Percentiles rank a stretch among this genome's conserved stretches.
These are phyloP conservation scores for Spilogale gracilis DNA, from an alignment of 2,113 vertebrate species.

Conservation along the genomic window DNA sequence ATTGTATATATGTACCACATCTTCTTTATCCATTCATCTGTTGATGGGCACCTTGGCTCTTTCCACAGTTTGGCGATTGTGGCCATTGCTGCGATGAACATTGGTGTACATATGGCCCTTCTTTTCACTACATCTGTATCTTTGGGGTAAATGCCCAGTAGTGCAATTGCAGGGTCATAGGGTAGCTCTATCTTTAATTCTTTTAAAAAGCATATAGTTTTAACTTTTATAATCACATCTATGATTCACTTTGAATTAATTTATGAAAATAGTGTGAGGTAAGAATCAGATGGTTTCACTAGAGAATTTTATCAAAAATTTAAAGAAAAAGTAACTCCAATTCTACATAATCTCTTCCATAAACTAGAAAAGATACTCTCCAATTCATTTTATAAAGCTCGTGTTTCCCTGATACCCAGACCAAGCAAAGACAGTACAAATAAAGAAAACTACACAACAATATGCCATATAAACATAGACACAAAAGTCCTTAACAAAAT, in stretches of 20 bases:
- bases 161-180: too few relatives aligned
- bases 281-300: neutral
- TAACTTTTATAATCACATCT: neutral
- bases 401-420: neutral
- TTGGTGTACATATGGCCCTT: too few relatives aligned
- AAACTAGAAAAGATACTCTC: neutral
- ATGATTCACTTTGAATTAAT: slow-evolving; percentile 25
- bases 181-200: too few relatives aligned
- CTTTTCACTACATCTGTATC: too few relatives aligned
- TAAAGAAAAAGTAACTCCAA: neutral
- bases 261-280: neutral
- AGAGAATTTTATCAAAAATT: neutral
- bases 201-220: neutral
- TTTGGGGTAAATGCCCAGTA: too few relatives aligned
- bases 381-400: neutral
- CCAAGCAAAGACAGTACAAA: neutral
- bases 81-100: too few relatives aligned
- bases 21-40: too few relatives aligned
- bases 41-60: too few relatives aligned
- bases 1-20: too few relatives aligned
- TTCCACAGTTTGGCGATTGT: too few relatives aligned
- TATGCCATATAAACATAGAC: neutral
- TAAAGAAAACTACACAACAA: neutral
- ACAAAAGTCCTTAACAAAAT: neutral
- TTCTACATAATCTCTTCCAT: neutral